Conservation (phyloP, 2,888 invertebrate genomes). For the Agriotes lineatus region DNA sequence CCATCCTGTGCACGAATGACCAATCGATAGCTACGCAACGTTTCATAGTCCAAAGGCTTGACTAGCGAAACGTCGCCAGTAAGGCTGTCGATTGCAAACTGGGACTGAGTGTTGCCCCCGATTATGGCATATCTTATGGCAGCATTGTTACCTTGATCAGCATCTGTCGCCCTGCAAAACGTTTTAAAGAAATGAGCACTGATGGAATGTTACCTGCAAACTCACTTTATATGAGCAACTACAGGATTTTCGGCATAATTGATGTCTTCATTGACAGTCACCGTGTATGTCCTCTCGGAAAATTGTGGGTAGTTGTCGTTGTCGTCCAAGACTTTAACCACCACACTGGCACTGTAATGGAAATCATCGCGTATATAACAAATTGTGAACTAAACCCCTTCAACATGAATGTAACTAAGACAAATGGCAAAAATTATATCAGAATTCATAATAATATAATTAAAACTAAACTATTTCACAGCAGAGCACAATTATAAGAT, state of each 20-base stretch:
- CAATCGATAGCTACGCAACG: constrained; percentile 84
- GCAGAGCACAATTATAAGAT: too few relatives aligned
- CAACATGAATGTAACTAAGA: too few relatives aligned
- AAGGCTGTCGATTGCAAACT: constrained; percentile 94
- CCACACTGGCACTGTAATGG: constrained; percentile 76
- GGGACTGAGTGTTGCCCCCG: constrained; percentile 93
- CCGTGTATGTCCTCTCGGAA: constrained; percentile 89
- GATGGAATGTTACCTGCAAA: too few relatives aligned
- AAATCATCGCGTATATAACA: constrained; percentile 37
- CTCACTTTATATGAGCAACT: constrained; percentile 78
- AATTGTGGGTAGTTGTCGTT: constrained; percentile 96
- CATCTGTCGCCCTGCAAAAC: constrained; percentile 85
- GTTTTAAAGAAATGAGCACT: background rate
- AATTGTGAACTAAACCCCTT: too few relatives aligned
- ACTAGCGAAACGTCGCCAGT: constrained; percentile 91
- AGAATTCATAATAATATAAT: too few relatives aligned
- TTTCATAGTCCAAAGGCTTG: constrained; percentile 91
- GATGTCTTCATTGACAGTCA: constrained; percentile 89
- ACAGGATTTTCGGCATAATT: constrained; percentile 87
- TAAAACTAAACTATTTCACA: too few relatives aligned
- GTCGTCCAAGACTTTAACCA: constrained; percentile 87
- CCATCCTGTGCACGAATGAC: constrained; percentile 96
- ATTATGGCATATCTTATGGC: constrained; percentile 95
- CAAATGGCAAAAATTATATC: too few relatives aligned
- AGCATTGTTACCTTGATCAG: constrained; percentile 93